phyloP scores from a whole-genome alignment of 2,888 invertebrate genomes.

The Allacma fusca region DNA sequence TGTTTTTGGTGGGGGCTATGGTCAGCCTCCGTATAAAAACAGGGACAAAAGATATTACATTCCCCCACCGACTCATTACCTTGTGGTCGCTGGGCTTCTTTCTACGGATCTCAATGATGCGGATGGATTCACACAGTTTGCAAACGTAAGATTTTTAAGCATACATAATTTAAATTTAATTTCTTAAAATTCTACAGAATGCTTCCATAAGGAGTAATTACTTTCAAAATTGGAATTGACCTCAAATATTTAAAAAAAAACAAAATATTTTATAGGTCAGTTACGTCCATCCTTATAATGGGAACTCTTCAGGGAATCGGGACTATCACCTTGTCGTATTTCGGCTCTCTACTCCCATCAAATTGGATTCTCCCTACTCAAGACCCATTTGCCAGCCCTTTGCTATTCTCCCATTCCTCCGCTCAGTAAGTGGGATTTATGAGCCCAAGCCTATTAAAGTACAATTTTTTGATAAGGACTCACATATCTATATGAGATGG shows the following conservation, averaged over 20 bases:
- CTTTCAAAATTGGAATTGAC: background rate
- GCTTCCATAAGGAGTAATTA: background rate
- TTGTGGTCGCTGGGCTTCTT: constrained; percentile 49
- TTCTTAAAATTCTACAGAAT: background rate
- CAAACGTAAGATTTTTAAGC: constrained; percentile 46
- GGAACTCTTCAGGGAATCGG: constrained; percentile 45
- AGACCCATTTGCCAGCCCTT: constrained; percentile 46
- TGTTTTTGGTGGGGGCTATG: constrained; percentile 52
- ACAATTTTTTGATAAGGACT: too few species aligned
- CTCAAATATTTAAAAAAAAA: background rate
- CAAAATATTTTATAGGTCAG: constrained; percentile 45
- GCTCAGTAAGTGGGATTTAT: background rate
- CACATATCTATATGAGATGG: too few species aligned
- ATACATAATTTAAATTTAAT: constrained; percentile 2
- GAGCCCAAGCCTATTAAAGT: too few species aligned
- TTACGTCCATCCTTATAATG: constrained; percentile 51
- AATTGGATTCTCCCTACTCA: constrained; percentile 50
- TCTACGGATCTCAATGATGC: constrained; percentile 47
- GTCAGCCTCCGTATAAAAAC: constrained; percentile 46
- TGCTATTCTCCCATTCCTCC: constrained; percentile 13
- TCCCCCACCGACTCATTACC: constrained; percentile 40
- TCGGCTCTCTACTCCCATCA: constrained; percentile 51
- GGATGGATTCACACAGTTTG: constrained; percentile 49
- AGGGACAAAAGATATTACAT: constrained; percentile 48
- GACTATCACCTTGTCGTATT: constrained; percentile 54